These are phyloP conservation scores for Stichodactyla helianthus DNA, from an alignment of 64 coral and sea anemone genomes.

Conservation along the genomic window DNA sequence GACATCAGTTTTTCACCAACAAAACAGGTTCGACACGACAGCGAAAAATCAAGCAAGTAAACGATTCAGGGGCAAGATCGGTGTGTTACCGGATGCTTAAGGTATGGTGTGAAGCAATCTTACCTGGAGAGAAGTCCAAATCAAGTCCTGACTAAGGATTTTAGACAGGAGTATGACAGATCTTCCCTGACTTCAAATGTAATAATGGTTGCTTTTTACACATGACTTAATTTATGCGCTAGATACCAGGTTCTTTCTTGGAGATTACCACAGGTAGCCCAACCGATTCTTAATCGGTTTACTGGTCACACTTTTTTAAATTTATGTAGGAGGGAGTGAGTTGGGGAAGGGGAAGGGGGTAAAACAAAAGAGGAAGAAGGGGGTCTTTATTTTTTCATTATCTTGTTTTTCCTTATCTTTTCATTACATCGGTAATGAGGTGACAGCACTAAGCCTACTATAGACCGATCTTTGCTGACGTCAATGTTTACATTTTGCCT, in stretches of 20 bases:
- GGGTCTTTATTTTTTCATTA: too few relatives aligned
- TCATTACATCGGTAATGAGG: too few relatives aligned
- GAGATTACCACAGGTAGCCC: background rate
- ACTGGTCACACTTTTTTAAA: too few relatives aligned
- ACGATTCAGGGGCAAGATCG: background rate
- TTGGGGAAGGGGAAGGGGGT: too few relatives aligned
- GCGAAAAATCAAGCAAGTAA: background rate
- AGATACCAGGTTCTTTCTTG: background rate
- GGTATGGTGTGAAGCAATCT: background rate
- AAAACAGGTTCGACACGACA: slow-evolving; percentile 3
- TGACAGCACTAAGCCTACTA: too few relatives aligned
- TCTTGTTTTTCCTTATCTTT: too few relatives aligned
- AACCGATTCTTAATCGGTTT: background rate
- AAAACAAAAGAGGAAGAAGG: too few relatives aligned
- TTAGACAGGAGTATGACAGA: slow-evolving; percentile 34
- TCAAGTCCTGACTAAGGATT: slow-evolving; percentile 24
- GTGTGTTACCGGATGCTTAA: background rate
- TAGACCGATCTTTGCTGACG: too few relatives aligned
- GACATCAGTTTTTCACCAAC: background rate
- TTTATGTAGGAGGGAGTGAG: too few relatives aligned
- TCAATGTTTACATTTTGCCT: too few relatives aligned
- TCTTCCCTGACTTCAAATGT: slow-evolving; percentile 8
- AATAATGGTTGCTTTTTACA: slow-evolving; percentile 31
- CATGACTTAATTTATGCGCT: slow-evolving; percentile 11
- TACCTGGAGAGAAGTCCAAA: slow-evolving; percentile 24